phyloP scores from a whole-genome alignment of 2,888 invertebrate species.

The Acrobasis suavella region DNA sequence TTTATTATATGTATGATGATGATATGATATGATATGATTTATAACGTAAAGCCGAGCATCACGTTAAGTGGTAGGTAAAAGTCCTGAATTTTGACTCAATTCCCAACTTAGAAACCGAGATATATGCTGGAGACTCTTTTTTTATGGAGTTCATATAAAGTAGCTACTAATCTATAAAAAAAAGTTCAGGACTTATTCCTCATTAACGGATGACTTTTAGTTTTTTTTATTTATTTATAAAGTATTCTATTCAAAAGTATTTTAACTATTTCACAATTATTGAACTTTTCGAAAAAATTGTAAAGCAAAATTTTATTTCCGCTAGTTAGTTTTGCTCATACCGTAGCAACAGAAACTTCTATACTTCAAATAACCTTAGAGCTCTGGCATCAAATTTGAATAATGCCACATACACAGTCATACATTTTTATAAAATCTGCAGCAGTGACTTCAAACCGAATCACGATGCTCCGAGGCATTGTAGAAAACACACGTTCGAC shows the following conservation, averaged over 20 bases:
- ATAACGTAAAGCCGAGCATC: no score
- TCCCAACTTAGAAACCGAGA: no score
- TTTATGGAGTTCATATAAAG: no score
- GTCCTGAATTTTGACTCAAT: no score
- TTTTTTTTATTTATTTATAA: no score
- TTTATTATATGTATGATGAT: no score
- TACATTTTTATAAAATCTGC: constrained; percentile 39
- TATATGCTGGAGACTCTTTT: no score
- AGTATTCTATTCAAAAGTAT: background rate
- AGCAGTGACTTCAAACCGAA: constrained; percentile 32
- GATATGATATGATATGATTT: no score
- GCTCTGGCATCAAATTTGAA: constrained; percentile 12
- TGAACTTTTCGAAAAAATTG: background rate
- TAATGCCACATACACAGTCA: constrained; percentile 32
- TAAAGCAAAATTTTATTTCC: background rate
- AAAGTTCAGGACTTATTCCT: no score
- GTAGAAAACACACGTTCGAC: constrained; percentile 50
- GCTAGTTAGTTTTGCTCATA: background rate
- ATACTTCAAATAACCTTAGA: constrained; percentile 7
- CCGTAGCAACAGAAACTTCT: background rate
- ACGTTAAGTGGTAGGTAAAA: no score
- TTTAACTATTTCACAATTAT: background rate
- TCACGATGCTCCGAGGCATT: constrained; percentile 44
- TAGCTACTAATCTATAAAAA: no score
- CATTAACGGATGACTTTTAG: no score